These are phyloP conservation scores for Nephrotoma flavescens DNA, from an alignment of 2,888 invertebrate species.

Conservation along the genomic window DNA sequence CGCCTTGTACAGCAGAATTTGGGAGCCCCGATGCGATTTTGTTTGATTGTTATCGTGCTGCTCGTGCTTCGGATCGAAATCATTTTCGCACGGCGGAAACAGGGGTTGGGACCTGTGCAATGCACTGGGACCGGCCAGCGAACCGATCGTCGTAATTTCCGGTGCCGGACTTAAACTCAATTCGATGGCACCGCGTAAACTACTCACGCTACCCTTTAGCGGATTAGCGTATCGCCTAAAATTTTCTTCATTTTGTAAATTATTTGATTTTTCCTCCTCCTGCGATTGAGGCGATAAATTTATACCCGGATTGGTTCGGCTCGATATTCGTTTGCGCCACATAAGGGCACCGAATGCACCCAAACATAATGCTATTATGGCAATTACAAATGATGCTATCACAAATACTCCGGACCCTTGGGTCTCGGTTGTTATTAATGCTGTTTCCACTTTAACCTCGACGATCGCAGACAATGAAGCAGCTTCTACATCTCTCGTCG, in stretches of 20 bases:
- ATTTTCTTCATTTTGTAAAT: slow-evolving; percentile 82
- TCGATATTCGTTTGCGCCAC: slow-evolving; percentile 38
- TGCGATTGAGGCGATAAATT: slow-evolving; percentile 45
- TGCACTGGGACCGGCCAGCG: slow-evolving; percentile 31
- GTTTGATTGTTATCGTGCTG: slow-evolving; percentile 21
- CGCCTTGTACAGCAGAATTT: slow-evolving; percentile 64
- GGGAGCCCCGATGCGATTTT: slow-evolving; percentile 38
- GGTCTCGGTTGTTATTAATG: slow-evolving; percentile 33
- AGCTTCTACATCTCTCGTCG: slow-evolving; percentile 38
- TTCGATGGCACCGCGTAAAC: slow-evolving; percentile 40
- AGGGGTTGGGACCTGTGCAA: slow-evolving; percentile 30
- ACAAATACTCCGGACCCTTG: slow-evolving; percentile 30
- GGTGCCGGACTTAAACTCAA: slow-evolving; percentile 29
- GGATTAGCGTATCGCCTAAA: slow-evolving; percentile 70
- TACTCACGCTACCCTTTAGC: slow-evolving; percentile 43
- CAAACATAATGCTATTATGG: slow-evolving; percentile 30
- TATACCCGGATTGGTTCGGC: slow-evolving; percentile 36
- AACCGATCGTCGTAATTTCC: slow-evolving; percentile 22
- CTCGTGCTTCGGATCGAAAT: slow-evolving; percentile 30
- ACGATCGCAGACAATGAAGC: slow-evolving; percentile 55
- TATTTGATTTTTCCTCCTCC: slow-evolving; percentile 81
- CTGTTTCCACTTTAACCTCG: slow-evolving; percentile 62
- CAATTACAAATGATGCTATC: slow-evolving; percentile 32
- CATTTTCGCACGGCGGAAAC: slow-evolving; percentile 28
- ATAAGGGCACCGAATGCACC: slow-evolving; percentile 37